A percentile compares a stretch with the other conserved stretches of the same genome.
Evolutionary conservation across 2,888 invertebrate genomes (phyloP).

Genomic region (Phrixothrix hirtus): DNA sequence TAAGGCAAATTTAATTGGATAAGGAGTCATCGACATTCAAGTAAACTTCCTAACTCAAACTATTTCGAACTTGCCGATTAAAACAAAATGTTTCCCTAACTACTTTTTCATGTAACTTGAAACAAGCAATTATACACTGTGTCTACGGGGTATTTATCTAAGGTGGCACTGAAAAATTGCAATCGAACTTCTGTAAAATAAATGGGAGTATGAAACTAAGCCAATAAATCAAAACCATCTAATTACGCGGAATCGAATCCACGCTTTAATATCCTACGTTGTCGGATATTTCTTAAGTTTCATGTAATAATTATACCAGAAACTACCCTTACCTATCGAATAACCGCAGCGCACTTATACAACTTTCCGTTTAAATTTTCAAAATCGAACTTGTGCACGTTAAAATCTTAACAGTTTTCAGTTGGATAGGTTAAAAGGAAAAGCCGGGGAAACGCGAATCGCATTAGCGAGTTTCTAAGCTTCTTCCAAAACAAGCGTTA

Average conservation of each 20-base stretch:
- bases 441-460: slow-evolving; percentile 22
- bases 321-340: not conserved
- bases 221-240: slow-evolving; percentile 10
- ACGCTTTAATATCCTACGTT: no score
- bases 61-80: slow-evolving; percentile 17
- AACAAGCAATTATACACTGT: slow-evolving; percentile 21
- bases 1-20: no score
- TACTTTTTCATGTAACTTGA: slow-evolving; percentile 16
- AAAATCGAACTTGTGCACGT: slow-evolving; percentile 1
- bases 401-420: slow-evolving; percentile 3
- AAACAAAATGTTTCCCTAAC: slow-evolving; percentile 20
- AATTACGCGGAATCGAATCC: slow-evolving; percentile 2
- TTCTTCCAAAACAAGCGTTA: slow-evolving; percentile 20
- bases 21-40: not conserved
- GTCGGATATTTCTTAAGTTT: slow-evolving; percentile 3
- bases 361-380: slow-evolving; percentile 2
- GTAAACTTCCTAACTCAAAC: slow-evolving; percentile 11
- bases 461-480: slow-evolving; percentile 26
- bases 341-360: slow-evolving; percentile 2
- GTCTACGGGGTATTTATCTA: slow-evolving; percentile 11
- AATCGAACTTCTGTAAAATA: slow-evolving; percentile 7
- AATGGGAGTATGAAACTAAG: slow-evolving; percentile 8
- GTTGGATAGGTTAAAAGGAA: slow-evolving; percentile 6
- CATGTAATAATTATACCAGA: slow-evolving; percentile 4
- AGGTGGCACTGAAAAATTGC: slow-evolving; percentile 4